These are phyloP conservation scores for Desoria tigrina DNA, from an alignment of 2,888 invertebrate genomes.

Conservation along the genomic window DNA sequence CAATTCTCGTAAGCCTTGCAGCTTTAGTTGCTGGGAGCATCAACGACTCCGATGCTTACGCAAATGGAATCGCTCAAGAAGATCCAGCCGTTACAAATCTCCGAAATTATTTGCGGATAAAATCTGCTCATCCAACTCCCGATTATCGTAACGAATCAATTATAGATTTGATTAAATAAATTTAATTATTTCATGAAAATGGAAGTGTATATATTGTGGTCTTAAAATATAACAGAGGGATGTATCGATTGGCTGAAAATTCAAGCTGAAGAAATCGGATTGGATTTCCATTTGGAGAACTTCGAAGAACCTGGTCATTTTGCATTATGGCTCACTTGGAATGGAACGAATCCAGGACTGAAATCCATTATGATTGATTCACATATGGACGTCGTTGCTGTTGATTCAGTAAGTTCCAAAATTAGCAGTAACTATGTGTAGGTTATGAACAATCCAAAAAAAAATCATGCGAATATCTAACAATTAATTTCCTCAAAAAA, in stretches of 20 bases:
- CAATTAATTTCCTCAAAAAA: too few relatives aligned
- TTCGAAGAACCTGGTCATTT: conserved; percentile 32
- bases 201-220: background rate
- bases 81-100: conserved; percentile 71
- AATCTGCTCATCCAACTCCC: conserved; percentile 82
- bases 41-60: too few relatives aligned
- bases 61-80: too few relatives aligned
- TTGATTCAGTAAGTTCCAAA: conserved; percentile 79
- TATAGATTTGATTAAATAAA: background rate
- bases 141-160: conserved; percentile 70
- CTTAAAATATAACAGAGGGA: conserved; percentile 18
- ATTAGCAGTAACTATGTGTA: too few relatives aligned
- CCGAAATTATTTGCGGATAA: conserved; percentile 79
- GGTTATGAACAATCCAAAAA: background rate
- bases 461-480: background rate
- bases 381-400: conserved; percentile 96
- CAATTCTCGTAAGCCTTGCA: too few relatives aligned
- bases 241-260: conserved; percentile 35
- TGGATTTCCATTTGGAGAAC: conserved; percentile 29
- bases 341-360: conserved; percentile 70
- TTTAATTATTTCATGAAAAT: background rate
- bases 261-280: conserved; percentile 37
- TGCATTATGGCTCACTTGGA: conserved; percentile 71
- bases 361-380: conserved; percentile 83
- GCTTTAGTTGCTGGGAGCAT: too few relatives aligned